These are phyloP conservation scores for Aphodius granarius DNA, from an alignment of 2,888 invertebrate species.

Conservation along the genomic window DNA sequence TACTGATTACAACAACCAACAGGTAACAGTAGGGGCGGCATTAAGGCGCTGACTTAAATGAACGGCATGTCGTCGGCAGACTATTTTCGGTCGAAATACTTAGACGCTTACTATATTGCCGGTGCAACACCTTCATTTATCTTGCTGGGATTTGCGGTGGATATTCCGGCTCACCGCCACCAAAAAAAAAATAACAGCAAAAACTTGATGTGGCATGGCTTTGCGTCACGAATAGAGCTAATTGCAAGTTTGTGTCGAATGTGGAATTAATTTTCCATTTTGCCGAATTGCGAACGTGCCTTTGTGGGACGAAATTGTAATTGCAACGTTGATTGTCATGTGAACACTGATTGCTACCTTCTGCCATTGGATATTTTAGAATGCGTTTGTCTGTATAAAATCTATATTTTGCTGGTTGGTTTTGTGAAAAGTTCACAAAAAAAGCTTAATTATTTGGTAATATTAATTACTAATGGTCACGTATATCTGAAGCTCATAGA, in stretches of 20 bases:
- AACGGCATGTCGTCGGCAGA: not conserved
- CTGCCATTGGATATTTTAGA: not conserved
- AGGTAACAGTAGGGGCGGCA: not conserved
- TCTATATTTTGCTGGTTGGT: too few relatives aligned
- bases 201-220: not conserved
- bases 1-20: slow-evolving; percentile 14
- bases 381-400: too few relatives aligned
- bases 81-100: not conserved
- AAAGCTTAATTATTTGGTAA: too few relatives aligned
- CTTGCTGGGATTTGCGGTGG: not conserved
- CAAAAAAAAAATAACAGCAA: not conserved
- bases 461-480: too few relatives aligned
- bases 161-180: not conserved
- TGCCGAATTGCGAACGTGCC: not conserved
- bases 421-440: not conserved
- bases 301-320: not conserved
- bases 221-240: not conserved
- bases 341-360: not conserved
- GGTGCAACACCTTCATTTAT: not conserved
- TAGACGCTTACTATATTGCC: not conserved
- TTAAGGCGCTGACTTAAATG: not conserved
- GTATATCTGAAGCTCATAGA: too few relatives aligned
- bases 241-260: not conserved
- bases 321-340: not conserved
- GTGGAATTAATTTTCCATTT: not conserved